phyloP scores from a whole-genome alignment of 2,113 vertebrate genomes.

The Bubalus kerabau region DNA sequence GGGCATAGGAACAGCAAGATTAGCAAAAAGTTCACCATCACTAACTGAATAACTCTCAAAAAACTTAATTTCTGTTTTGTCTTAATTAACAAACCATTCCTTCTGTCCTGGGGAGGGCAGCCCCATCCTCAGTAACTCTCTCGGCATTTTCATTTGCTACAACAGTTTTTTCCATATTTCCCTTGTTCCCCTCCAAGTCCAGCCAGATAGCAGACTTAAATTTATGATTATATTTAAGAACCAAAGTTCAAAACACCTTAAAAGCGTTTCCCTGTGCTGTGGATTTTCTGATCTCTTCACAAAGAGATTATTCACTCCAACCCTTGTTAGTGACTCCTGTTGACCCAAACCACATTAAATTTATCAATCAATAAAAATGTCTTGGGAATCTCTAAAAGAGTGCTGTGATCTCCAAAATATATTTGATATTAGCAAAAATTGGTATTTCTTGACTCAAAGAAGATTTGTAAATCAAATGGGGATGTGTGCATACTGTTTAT shows the following conservation, averaged over 20 bases:
- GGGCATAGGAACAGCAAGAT: conserved; percentile 80
- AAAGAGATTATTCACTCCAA: background rate
- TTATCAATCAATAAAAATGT: background rate
- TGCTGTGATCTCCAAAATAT: background rate
- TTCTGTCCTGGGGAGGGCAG: background rate
- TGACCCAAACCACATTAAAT: background rate
- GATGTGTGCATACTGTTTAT: background rate
- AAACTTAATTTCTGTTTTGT: conserved; percentile 21
- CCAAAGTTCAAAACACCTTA: conserved; percentile 43
- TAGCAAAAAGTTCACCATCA: conserved; percentile 80
- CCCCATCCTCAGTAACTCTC: background rate
- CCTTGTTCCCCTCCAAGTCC: background rate
- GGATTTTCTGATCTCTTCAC: background rate
- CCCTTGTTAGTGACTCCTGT: background rate
- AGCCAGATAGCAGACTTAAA: conserved; percentile 52
- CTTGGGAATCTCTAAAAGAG: background rate
- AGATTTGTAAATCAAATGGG: background rate
- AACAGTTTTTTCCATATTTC: conserved; percentile 56
- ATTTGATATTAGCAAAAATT: background rate
- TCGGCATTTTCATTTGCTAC: conserved; percentile 53
- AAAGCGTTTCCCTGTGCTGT: background rate
- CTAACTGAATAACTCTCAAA: conserved; percentile 84
- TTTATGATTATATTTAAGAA: conserved; percentile 48
- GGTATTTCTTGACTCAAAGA: background rate
- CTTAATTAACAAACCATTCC: conserved; percentile 63